Evolutionary conservation across 2,797 vertebrate genomes (phyloP), one percentile per base, ranked within the genome.

Genomic region (Etheostoma perlongum): DNA sequence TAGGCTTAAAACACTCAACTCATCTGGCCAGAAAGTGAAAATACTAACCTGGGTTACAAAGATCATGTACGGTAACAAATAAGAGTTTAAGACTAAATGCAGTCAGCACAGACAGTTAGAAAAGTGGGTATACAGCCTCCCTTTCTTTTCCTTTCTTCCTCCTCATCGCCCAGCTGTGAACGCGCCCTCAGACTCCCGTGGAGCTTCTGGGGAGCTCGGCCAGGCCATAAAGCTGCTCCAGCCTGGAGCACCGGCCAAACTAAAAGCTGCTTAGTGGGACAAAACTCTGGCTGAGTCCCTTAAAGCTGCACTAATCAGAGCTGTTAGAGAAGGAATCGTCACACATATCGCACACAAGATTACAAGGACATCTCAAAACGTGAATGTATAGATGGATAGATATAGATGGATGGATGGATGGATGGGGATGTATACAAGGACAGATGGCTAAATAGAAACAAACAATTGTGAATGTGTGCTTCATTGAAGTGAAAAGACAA

Each of bases 251-350:
- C 64, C 14, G 48, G 73, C 83, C 86, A 78, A 82, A 79, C 69
- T 78, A 51, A 92, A 93, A 93, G 91, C 93, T 89, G 92, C 92
- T 94, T 93, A 94, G 86, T n/a, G 55, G 54, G 48, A 69, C 57
- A 86, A 85, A 87, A 91, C 82, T 86, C 82, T 21, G 76, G 70
- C 84, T 86, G 86, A 91, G 88, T 89, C 91, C 69, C 54, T 91
- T 91, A 94, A 91, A 92, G 89, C 91, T 91, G 89, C 88, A 92
- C 84, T 91, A 88, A 93, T 93, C 91, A 91, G 89, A 91, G 88
- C 77, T 88, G 88, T 90, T 86, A 91, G 75, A 54, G 61, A 65
- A 87, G 79, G 78, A 85, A 79, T 82, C 44, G 67, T 60, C 84
- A 82, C 81, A 78, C 61, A 30, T 68, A 90, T 86, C 85, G 46